Evolutionary conservation across 35 echinoderm and acorn worm genomes (phyloP).

Genomic region (Ptychodera flava): DNA sequence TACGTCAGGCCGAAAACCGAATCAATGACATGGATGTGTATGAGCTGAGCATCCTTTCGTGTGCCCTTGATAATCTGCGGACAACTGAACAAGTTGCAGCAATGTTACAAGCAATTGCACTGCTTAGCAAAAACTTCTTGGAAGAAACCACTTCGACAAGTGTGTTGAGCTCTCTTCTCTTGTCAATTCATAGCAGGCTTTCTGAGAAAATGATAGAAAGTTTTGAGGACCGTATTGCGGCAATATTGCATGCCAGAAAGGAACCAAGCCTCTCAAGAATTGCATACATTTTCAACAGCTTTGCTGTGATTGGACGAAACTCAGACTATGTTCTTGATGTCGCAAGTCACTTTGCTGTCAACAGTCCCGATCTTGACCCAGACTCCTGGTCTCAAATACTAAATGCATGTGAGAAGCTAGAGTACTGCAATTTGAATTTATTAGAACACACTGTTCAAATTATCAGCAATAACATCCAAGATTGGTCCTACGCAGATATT

Average conservation of each 20-base stretch:
- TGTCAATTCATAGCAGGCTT: not conserved
- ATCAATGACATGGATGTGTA: not conserved
- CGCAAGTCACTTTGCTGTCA: not conserved
- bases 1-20: not conserved
- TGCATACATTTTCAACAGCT: not conserved
- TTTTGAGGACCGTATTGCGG: not conserved
- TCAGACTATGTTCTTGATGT: not conserved
- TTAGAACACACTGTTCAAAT: not conserved
- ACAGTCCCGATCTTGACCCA: not conserved
- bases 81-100: not conserved
- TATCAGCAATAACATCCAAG: not conserved
- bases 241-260: not conserved
- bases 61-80: not conserved
- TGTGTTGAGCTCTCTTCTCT: not conserved
- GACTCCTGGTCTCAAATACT: not conserved
- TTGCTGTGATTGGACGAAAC: not conserved
- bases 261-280: not conserved
- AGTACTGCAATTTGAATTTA: not conserved
- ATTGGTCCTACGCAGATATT: not conserved
- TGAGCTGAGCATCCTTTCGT: not conserved
- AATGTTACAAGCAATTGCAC: not conserved
- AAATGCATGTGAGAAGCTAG: not conserved
- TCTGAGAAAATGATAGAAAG: not conserved
- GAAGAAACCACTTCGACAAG: not conserved
- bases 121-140: not conserved